Base-by-base conservation (phyloP, 1,140 invertebrate genomes). In the Drosophila willistoni region DNA sequence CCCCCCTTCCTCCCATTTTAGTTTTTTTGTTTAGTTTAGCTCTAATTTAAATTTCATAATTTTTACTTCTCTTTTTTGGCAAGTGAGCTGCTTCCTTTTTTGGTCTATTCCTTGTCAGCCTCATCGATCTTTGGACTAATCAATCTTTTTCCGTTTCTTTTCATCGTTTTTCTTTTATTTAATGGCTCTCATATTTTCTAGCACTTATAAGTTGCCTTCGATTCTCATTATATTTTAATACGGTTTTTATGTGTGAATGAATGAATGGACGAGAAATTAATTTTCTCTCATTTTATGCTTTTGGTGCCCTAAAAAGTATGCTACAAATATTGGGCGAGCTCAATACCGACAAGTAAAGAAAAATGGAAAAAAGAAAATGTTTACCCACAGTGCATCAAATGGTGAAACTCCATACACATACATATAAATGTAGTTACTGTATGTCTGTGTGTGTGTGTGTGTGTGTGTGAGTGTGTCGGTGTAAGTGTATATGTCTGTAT, bases 401-500 rank as follows among this genome's bases (percentile, higher is more conserved):
- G 44, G 44, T 9, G 44, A 12, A 51, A 19, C 44, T 2, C 44
- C 17, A 47, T 47, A 29, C 29, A 29, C 9, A 47, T 3, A 47
- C 10, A 47, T 19, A 47, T 19, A 22, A 4, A 10, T 51, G 9
- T 19, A 3, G 22, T 29, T 14, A 22, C 14, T 51, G 10, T 19
- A 3, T 17, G 36, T 3, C 1, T 29, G 12, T 12, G 17, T 59
- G 19, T n/a, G n/a, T n/a, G n/a, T 25, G 17, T 7, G 7, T 65
- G 12, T 12, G 14, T 44, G 17, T 34, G 34, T 51, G 12, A n/a
- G 5, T 56, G 51, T 13, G n/a, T 33, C 4, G n/a, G 29, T 68
- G 57, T 42, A n/a, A 44, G 65, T 62, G 60, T 65, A 10, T 62
- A 42, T 74, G 66, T 71, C 63, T 75, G 64, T 68, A 68, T 19